Evolutionary conservation across 2,113 vertebrate species (phyloP), one percentile per base, ranked within the genome.

Genomic region (Zosterops lateralis): DNA sequence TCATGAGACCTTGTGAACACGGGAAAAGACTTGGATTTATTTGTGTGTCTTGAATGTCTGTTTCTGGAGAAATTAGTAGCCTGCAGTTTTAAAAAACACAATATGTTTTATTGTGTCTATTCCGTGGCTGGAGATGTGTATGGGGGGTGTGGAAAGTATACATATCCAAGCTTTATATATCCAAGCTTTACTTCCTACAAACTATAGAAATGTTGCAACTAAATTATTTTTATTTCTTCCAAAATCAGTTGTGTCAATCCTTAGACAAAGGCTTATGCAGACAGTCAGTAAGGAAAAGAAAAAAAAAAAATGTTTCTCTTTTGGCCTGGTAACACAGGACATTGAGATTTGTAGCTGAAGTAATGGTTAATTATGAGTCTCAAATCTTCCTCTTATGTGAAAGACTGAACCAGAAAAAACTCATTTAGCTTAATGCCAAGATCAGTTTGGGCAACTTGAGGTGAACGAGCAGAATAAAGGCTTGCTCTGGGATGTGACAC

Each of bases 1-100:
- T 65, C 26, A 9, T 3, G 3, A 82, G 48, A 61, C 9, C 21
- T 17, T 0, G 0, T 14, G 32, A 44, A 44, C 12, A 60, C n/a
- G 42, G 42, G 61, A 48, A 60, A 56, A 4, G 0, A 22, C 29
- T 16, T 15, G 34, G 13, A 45, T 47, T 77, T n/a, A 17, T 31
- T 54, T 66, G 7, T 3, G 6, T 24, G 26, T 44, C 32, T 42
- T 60, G 32, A 15, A 22, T 71, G 36, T 9, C 32, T 60, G 7
- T 6, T 73, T 79, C 36, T 45, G 28, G 12, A 48, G 21, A 20
- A 15, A 24, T 60, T 11, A 87, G 32, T 15, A 66, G 20, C 20
- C 28, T 53, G 53, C 22, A n/a, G 40, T 60, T 47, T 44, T 13
- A 47, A 6, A 57, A 83, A 76, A 38, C 2, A 5, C 6, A 32